Base-by-base conservation (phyloP, 1,140 invertebrate genomes). In the Adelges cooleyi region DNA sequence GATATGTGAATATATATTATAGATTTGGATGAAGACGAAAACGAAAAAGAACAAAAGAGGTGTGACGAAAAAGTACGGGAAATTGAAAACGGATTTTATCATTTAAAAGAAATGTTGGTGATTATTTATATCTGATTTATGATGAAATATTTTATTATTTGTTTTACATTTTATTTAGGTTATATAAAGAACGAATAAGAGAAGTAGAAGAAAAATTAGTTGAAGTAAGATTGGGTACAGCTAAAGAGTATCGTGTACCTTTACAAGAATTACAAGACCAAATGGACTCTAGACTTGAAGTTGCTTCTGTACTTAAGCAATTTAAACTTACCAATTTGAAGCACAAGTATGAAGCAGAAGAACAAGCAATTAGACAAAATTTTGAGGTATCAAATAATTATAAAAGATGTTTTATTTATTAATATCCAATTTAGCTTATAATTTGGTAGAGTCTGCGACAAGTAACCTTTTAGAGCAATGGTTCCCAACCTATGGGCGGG, bases 11-110 rank as follows among this genome's bases (percentile, higher is more conserved):
- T 33, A 33, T 33, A 6, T 33, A 6, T 33, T 54, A 29, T 74
- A 72, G 93, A 95, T 75, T 86, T 96, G 83, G 92, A 96, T 76
- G 90, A 93, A 75, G 87, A 86, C 69, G 91, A 93, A 78, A 94
- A 90, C 71, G 91, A 95, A 71, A 81, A 83, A 59, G 77, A 89
- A 51, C 79, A 89, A 68, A 84, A 80, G 62, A 89, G 92, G 73
- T 90, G 88, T 71, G 78, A 92, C 59, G 86, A 91, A 71, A 90
- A 92, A 74, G 78, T 95, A 72, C 82, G 83, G 8, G 90, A 94
- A 74, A 74, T 97, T 52, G 93, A 96, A 78, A 81, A 82, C 67
- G 91, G 95, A 72, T 98, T 96, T 75, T 80, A 81, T 27, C 13
- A 29, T 1, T 44, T 62, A 29, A 51, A 59, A 42, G 53, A 67